A percentile compares a stretch with the other conserved stretches of the same genome.
Conservation (phyloP, 2,113 vertebrate genomes). For the Centropus bengalensis region DNA sequence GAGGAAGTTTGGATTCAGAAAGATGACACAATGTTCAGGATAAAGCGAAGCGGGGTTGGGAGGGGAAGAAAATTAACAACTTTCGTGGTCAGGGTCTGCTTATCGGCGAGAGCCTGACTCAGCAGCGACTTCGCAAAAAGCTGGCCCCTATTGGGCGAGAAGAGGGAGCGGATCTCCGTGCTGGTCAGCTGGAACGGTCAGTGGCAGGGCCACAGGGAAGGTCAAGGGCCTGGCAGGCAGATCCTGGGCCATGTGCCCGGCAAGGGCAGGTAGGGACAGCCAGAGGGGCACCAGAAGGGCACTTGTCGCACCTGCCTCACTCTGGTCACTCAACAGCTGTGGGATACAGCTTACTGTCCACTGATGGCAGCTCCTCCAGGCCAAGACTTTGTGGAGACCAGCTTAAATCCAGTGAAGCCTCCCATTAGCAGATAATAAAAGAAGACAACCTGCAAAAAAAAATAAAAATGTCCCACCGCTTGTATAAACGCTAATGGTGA, state of each 20-base stretch:
- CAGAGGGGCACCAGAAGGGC: fast-evolving
- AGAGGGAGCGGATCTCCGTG: constrained; percentile 11
- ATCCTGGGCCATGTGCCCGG: neutral
- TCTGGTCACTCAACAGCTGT: neutral
- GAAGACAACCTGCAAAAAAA: neutral
- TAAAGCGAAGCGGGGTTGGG: neutral
- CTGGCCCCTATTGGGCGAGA: neutral
- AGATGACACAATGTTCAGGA: neutral
- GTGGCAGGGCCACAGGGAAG: fast-evolving
- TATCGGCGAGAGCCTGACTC: neutral
- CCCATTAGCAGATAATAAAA: neutral
- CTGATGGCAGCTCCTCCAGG: neutral
- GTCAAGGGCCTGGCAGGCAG: neutral
- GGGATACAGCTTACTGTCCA: fast-evolving
- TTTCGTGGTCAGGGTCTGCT: constrained; percentile 4
- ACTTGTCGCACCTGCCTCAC: neutral
- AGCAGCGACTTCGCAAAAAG: neutral
- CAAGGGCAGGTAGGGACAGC: neutral
- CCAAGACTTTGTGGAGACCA: neutral
- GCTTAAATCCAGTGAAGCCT: neutral
- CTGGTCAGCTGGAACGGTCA: neutral
- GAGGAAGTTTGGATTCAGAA: neutral
- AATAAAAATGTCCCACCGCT: neutral
- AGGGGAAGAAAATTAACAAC: neutral
- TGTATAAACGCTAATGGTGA: neutral